phyloP scores from a whole-genome alignment of 2,113 vertebrate genomes.

The Xiphophorus hellerii region DNA sequence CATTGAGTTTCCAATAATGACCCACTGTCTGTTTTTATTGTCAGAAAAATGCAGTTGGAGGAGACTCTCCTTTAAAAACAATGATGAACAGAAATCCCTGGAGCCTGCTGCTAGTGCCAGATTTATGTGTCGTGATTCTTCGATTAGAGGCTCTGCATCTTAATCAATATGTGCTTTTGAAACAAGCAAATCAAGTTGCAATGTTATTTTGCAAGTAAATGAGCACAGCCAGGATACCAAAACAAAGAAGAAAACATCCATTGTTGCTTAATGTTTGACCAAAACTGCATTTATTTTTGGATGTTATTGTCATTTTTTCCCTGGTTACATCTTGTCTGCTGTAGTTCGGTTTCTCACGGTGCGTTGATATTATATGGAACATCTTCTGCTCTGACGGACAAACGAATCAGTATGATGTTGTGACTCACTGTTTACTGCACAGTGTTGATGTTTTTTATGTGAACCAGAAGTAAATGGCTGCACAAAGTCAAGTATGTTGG shows the following conservation, averaged over 20 bases:
- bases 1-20: constrained; percentile 21
- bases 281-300: too few relatives aligned
- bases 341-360: constrained; percentile 1
- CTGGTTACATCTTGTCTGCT: neutral
- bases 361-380: constrained; percentile 5
- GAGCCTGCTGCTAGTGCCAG: neutral
- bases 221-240: too few relatives aligned
- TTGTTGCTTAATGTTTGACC: too few relatives aligned
- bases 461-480: constrained; percentile 24
- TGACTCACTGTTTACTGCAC: constrained; percentile 20
- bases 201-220: too few relatives aligned
- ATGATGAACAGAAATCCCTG: constrained; percentile 2
- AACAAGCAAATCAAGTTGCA: constrained; percentile 15
- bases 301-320: neutral
- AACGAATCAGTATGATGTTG: constrained; percentile 8
- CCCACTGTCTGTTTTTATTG: constrained; percentile 10
- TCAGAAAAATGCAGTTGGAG: constrained; percentile 2
- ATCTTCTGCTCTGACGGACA: neutral
- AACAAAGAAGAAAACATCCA: too few relatives aligned
- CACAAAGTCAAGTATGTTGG: constrained; percentile 29
- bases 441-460: constrained; percentile 24
- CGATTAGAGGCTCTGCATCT: neutral
- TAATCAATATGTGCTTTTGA: constrained; percentile 35
- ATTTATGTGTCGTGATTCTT: constrained; percentile 5
- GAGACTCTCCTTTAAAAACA: constrained; percentile 14